Percentiles rank a stretch among this genome's conserved stretches.
Evolutionary conservation across 2,797 vertebrate genomes (phyloP).

Genomic region (Pogoniulus pusillus): DNA sequence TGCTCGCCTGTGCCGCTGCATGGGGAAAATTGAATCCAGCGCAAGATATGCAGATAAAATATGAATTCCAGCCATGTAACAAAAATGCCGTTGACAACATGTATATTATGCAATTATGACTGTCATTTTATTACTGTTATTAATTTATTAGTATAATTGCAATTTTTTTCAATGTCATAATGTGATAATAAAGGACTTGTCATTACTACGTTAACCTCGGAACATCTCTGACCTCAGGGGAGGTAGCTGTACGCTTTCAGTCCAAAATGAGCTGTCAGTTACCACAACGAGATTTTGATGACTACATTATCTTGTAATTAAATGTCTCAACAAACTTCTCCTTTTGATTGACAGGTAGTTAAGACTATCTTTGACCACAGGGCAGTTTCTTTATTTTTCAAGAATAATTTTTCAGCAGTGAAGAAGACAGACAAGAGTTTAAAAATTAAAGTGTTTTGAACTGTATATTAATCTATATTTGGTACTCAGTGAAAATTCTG

Average conservation of each 20-base stretch:
- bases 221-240: constrained; percentile 81
- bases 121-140: constrained; percentile 87
- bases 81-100: constrained; percentile 83
- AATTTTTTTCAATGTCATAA: constrained; percentile 83
- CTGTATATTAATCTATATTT: constrained; percentile 73
- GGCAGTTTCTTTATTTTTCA: constrained; percentile 80
- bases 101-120: constrained; percentile 84
- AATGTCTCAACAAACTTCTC: constrained; percentile 85
- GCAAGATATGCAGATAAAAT: constrained; percentile 75
- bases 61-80: constrained; percentile 80
- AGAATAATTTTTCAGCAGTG: constrained; percentile 71
- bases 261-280: constrained; percentile 87
- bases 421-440: constrained; percentile 65
- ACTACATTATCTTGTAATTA: constrained; percentile 88
- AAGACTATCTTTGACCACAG: constrained; percentile 85
- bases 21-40: constrained; percentile 57
- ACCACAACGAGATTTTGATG: constrained; percentile 80
- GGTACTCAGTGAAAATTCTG: constrained; percentile 48
- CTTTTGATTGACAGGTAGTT: constrained; percentile 85
- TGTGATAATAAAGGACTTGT: constrained; percentile 85
- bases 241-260: constrained; percentile 78
- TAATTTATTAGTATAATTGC: constrained; percentile 86
- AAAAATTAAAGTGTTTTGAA: constrained; percentile 72
- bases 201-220: constrained; percentile 83
- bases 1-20: constrained; percentile 29